Evolutionary conservation across 2,888 invertebrate genomes (phyloP), one percentile per base, ranked within the genome.

Genomic region (Caradrina clavipalpis): DNA sequence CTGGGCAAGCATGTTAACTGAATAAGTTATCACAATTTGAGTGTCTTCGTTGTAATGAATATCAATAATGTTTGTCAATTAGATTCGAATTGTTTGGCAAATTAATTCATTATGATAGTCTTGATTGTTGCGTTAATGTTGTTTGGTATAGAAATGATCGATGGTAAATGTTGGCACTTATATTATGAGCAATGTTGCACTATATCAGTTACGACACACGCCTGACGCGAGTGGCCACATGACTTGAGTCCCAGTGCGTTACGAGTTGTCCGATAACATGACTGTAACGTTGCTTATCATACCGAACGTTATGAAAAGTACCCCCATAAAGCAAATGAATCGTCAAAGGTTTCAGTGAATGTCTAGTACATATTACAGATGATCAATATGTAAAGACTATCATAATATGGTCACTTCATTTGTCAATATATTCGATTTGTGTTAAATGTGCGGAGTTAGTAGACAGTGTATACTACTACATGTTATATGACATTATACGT

Each of bases 61-160:
- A 78, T 81, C 74, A 81, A 82, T 83, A 79, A 72, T 82, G 73
- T 83, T 75, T 86, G 87, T 88, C 87, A 88, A 88, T 87, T 88
- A 88, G 85, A 84, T 66, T 85, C 81, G 83, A 82, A 84, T 85
- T 79, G 73, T 84, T 87, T 87, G 82, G 81, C 85, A 84, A 80
- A 82, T 80, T 80, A 80, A 84, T 80, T 84, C 70, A 68, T 73
- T 80, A 80, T 84, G 82, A 82, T 83, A 84, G 82, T 83, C 78
- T 80, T 70, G 65, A 74, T 63, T 73, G 59, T 42, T 55, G 65
- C 19, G 51, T 60, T 47, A 50, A 55, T 69, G 50, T 72, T 62
- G 55, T 71, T 19, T 61, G 66, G 63, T 49, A 17, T 15, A 54
- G 70, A 64, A 57, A 21, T 26, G 60, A 53, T 67, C 21, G 65